phyloP scores from a whole-genome alignment of 2,888 invertebrate species.

The Cephus rjabovi region DNA sequence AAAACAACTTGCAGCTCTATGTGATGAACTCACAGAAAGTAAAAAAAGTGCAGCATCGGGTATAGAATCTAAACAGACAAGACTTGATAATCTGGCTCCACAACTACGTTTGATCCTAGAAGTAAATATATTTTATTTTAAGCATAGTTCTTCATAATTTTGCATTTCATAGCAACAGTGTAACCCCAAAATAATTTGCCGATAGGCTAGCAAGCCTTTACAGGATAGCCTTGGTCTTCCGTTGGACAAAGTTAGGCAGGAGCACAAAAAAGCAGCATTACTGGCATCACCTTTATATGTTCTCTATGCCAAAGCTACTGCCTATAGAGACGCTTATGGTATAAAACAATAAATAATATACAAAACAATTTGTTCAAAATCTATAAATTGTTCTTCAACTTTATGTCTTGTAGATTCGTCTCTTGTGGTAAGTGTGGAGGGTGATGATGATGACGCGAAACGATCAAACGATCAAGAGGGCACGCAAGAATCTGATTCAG shows the following conservation, averaged over 20 bases:
- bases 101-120: slow-evolving; percentile 78
- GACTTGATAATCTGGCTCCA: slow-evolving; percentile 85
- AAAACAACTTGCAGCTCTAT: slow-evolving; percentile 82
- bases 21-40: slow-evolving; percentile 79
- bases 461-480: slow-evolving; percentile 68
- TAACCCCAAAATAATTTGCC: background rate
- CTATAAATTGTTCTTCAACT: slow-evolving; percentile 60
- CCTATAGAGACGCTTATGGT: slow-evolving; percentile 84
- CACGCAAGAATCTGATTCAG: slow-evolving; percentile 77
- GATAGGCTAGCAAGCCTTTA: slow-evolving; percentile 84
- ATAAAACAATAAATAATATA: slow-evolving; percentile 15
- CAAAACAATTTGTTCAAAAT: slow-evolving; percentile 53
- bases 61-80: slow-evolving; percentile 80
- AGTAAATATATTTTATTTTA: slow-evolving; percentile 50
- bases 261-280: slow-evolving; percentile 80
- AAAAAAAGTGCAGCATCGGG: slow-evolving; percentile 83
- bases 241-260: slow-evolving; percentile 82
- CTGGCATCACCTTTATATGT: slow-evolving; percentile 87
- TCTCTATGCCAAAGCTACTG: slow-evolving; percentile 85
- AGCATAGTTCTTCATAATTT: background rate
- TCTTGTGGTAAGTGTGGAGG: slow-evolving; percentile 66
- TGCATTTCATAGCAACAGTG: background rate
- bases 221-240: slow-evolving; percentile 89
- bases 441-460: slow-evolving; percentile 69
- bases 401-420: slow-evolving; percentile 42